Evolutionary conservation across 1,140 invertebrate species (phyloP), one percentile per base, ranked within the genome.

Genomic region (Aricia agestis): DNA sequence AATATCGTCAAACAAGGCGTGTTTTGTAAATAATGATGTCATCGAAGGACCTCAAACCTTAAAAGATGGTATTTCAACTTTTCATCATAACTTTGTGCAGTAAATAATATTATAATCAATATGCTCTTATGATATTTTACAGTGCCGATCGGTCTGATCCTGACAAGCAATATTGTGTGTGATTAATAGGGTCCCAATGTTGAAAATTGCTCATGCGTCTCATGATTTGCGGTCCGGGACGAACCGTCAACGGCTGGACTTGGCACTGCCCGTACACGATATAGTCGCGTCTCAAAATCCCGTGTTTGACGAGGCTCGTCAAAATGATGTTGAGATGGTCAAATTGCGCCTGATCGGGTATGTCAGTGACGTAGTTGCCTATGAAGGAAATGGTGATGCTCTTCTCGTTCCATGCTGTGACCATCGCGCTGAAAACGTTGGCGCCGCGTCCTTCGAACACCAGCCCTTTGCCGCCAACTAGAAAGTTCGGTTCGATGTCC

Each of bases 401-500:
- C 68, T 58, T 80, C 2, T 11, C 36, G 36, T 89, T 89, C 76
- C 75, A 85, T 0, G 69, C 73, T 25, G 58, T 69, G 1, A 83
- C 74, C 82, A 86, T 85, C 1, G 75, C 82, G 2, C 77, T 77
- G 19, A 80, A 41, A 5, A 85, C 70, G 42, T 86, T 86, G 0
- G 80, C 83, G 7, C 86, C 85, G 78, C 83, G 78, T 0, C 85
- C 86, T 78, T 89, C 86, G 68, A 89, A 89, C 1, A 91, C 72
- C 32, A 77, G 70, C 3, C 87, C 89, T 15, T 82, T 78, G 0
- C 82, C 85, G 63, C 83, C 80, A 11, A 90, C 82, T 0, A 91
- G 80, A 65, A 82, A 91, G 61, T 91, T 90, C 0, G 87, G 85
- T 0, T 82, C 84, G 19, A 91, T 91, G 45, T 91, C 89, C 6